Conservation (phyloP, 2,797 vertebrate genomes). For the Hydrocynus forskahlii region DNA sequence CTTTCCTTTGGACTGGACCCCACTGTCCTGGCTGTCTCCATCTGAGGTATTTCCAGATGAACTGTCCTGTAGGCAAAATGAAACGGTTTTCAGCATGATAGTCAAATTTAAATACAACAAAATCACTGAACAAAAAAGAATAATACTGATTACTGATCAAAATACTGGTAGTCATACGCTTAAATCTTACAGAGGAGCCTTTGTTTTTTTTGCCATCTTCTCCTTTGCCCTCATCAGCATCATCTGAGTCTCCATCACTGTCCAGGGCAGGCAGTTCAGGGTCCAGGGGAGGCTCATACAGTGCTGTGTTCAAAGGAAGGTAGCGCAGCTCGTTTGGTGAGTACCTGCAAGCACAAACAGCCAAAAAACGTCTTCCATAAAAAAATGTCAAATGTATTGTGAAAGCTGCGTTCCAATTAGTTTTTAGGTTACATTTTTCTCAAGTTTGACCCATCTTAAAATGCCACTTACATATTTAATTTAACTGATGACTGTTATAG, state of each 20-base stretch:
- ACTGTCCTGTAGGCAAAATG: constrained; percentile 82
- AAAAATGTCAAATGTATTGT: too few species aligned
- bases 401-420: too few species aligned
- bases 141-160: neutral
- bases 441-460: too few species aligned
- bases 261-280: constrained; percentile 93
- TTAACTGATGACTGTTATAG: too few species aligned
- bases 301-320: constrained; percentile 93
- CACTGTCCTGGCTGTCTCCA: constrained; percentile 93
- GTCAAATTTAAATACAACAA: neutral
- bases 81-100: neutral
- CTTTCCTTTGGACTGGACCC: constrained; percentile 85
- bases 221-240: constrained; percentile 85
- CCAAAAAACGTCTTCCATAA: too few species aligned
- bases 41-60: constrained; percentile 95
- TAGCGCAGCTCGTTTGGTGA: constrained; percentile 97
- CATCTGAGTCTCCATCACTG: constrained; percentile 96
- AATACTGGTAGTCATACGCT: neutral
- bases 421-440: too few species aligned
- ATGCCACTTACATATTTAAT: too few species aligned
- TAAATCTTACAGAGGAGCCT: constrained; percentile 88
- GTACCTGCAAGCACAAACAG: constrained; percentile 77
- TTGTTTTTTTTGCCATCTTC: constrained; percentile 89
- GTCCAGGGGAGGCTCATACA: constrained; percentile 96
- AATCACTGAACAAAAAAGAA: neutral